phyloP scores from a whole-genome alignment of 2,797 vertebrate genomes.

The Halcyon smyrnensis region DNA sequence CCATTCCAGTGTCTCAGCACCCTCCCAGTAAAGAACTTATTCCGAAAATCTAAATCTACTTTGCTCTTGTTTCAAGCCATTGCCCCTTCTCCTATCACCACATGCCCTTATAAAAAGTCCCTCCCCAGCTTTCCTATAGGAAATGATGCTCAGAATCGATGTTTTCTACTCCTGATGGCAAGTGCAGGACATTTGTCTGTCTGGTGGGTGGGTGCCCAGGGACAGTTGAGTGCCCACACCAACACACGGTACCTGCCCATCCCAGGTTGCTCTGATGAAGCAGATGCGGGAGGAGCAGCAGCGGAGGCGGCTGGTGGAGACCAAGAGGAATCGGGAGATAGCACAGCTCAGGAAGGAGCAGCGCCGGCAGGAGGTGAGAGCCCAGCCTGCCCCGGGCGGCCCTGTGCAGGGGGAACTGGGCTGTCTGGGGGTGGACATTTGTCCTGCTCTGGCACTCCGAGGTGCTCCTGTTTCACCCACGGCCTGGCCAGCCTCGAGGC shows the following conservation, averaged over 20 bases:
- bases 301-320: slow-evolving; percentile 90
- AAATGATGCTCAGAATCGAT: accelerated
- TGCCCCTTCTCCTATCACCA: too few species aligned
- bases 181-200: background rate
- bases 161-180: background rate
- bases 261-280: slow-evolving; percentile 92
- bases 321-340: slow-evolving; percentile 94
- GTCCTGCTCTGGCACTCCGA: background rate
- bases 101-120: too few species aligned
- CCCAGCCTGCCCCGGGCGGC: accelerated
- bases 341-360: slow-evolving; percentile 98
- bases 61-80: too few species aligned
- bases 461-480: background rate
- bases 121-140: too few species aligned
- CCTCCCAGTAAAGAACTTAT: too few species aligned
- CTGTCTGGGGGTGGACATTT: background rate
- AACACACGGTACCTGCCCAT: accelerated
- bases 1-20: too few species aligned
- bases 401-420: accelerated
- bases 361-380: slow-evolving; percentile 89
- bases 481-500: background rate
- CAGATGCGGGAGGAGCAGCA: slow-evolving; percentile 99
- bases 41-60: too few species aligned
- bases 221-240: accelerated
- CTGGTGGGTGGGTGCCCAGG: background rate